These are phyloP conservation scores for Pampusana beccarii DNA, from an alignment of 2,113 vertebrate genomes.

Conservation along the genomic window DNA sequence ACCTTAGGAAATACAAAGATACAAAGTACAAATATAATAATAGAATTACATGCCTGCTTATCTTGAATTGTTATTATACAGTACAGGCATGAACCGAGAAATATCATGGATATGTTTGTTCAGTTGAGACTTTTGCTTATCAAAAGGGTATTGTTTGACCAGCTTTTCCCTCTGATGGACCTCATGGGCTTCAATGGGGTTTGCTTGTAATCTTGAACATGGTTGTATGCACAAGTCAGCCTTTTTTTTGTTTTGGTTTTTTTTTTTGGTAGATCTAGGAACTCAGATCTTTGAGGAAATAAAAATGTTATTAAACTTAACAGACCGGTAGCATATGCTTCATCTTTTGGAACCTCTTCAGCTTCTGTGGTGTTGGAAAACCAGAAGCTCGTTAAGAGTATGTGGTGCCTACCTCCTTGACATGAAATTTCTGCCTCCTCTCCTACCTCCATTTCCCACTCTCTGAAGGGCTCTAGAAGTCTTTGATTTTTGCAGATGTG, in stretches of 20 bases:
- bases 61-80: background rate
- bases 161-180: background rate
- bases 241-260: background rate
- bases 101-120: background rate
- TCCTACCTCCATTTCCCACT: background rate
- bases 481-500: background rate
- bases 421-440: background rate
- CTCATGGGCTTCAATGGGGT: background rate
- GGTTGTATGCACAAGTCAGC: background rate
- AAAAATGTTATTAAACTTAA: background rate
- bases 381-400: background rate
- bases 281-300: background rate
- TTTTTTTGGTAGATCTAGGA: background rate
- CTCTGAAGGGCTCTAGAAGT: background rate
- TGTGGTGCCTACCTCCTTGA: background rate
- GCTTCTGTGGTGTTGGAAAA: background rate
- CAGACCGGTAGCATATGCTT: background rate
- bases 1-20: background rate
- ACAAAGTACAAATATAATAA: background rate
- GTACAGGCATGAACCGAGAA: background rate
- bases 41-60: background rate
- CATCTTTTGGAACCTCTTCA: background rate
- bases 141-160: background rate
- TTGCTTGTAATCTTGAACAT: background rate
- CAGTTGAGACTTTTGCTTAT: background rate